Conservation (phyloP, 2,888 invertebrate species). For the Auanema freiburgensis region DNA sequence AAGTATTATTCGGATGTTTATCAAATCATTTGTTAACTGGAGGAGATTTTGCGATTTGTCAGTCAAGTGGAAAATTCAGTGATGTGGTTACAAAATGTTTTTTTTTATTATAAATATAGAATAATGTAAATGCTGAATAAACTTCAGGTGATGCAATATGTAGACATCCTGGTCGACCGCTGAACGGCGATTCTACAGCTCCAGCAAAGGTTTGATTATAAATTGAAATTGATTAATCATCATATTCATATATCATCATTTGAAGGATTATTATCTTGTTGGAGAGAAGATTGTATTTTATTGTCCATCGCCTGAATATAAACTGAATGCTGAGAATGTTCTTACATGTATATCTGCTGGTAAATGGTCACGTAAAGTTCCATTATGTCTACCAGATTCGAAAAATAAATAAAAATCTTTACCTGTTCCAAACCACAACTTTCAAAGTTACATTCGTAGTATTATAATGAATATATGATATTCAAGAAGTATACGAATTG, state of each 20-base stretch:
- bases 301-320: constrained; percentile 48
- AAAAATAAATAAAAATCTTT: constrained; percentile 4
- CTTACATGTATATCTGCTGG: constrained; percentile 42
- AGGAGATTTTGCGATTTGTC: constrained; percentile 84
- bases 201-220: constrained; percentile 29
- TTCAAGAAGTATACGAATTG: no score
- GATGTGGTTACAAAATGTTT: constrained; percentile 48
- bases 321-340: constrained; percentile 54
- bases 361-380: constrained; percentile 39
- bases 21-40: constrained; percentile 87
- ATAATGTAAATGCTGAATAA: not conserved
- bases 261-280: constrained; percentile 51
- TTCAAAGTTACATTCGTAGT: no score
- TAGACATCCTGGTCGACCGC: constrained; percentile 51
- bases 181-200: constrained; percentile 53
- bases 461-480: no score
- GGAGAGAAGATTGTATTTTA: constrained; percentile 61
- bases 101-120: constrained; percentile 10
- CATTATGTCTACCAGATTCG: constrained; percentile 35
- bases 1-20: constrained; percentile 84
- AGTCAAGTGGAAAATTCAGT: constrained; percentile 81
- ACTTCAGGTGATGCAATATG: constrained; percentile 44
- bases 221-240: not conserved
- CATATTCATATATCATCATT: no score
- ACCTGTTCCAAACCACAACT: no score